Evolutionary conservation across 92 coral and sea anemone genomes (phyloP), one percentile per base, ranked within the genome.

Genomic region (Diadumene lineata): DNA sequence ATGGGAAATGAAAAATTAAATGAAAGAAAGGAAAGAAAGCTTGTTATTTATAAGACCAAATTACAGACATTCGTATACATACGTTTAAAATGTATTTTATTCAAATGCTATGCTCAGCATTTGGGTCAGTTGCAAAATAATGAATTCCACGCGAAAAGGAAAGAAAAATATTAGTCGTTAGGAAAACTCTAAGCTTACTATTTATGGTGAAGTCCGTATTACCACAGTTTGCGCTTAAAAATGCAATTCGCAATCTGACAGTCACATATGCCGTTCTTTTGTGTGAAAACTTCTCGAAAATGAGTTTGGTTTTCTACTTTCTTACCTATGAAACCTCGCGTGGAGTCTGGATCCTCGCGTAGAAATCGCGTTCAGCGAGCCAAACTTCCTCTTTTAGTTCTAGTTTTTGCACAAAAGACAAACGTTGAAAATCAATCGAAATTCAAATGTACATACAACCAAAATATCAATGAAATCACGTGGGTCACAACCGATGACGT

Each of bases 41-140:
- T 68, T 44, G 75, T 17, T 72, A 72, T 72, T 72, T 72, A 72
- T 72, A 72, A 72, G 77, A 56, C 66, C 77, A 61, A n/a, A n/a
- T 56, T 72, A 51, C 29, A 46, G 63, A 72, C 77, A 60, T 72
- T 50, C 77, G n/a, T n/a, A 56, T 72, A 31, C 77, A 72, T 56
- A 57, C 77, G 77, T 72, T 70, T 44, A 72, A 44, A 72, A 55
- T 61, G 77, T 56, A 72, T 56, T 72, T 56, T 72, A 72, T 72
- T 72, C 58, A 56, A 56, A 72, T 56, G 62, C 75, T 16, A 28
- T 30, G 31, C 60, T 24, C 44, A 57, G 31, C 55, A 56, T n/a
- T 24, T n/a, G 66, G 29, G 63, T 22, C 62, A 72, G 53, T 72
- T 72, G 66, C 25, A 44, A 25, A 29, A 72, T 72, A 50, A 25